These are phyloP conservation scores for Apis florea DNA, from an alignment of 1,140 invertebrate genomes.

Conservation along the genomic window DNA sequence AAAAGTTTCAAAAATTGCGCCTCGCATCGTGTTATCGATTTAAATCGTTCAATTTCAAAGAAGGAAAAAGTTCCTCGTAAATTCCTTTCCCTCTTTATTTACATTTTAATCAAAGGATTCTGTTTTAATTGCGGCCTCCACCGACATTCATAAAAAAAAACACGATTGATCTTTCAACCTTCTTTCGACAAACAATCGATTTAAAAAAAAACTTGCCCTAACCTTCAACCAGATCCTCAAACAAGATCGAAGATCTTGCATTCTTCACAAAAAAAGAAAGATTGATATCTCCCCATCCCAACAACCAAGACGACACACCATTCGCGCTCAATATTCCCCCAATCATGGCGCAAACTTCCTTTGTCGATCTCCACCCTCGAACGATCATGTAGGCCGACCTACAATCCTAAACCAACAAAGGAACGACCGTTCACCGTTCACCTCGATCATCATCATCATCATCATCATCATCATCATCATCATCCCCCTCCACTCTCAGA, in stretches of 20 bases:
- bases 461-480: neutral
- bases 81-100: neutral
- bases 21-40: too few species aligned
- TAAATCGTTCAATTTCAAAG: too few species aligned
- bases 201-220: too few species aligned
- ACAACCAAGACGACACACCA: neutral
- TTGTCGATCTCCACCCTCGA: neutral
- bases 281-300: neutral
- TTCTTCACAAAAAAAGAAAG: too few species aligned
- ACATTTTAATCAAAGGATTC: neutral
- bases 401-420: slow-evolving; percentile 3
- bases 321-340: neutral
- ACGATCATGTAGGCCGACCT: neutral
- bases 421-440: neutral
- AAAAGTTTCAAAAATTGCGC: too few species aligned
- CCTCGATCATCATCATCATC: neutral
- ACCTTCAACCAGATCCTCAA: too few species aligned
- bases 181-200: too few species aligned
- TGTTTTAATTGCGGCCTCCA: neutral
- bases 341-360: neutral
- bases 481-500: too few species aligned
- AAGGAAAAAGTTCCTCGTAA: neutral
- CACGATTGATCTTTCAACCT: too few species aligned
- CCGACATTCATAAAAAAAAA: too few species aligned
- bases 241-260: too few species aligned